Evolutionary conservation across 64 coral and sea anemone genomes (phyloP), one percentile per base, ranked within the genome.

Genomic region (Pachyseris speciosa): DNA sequence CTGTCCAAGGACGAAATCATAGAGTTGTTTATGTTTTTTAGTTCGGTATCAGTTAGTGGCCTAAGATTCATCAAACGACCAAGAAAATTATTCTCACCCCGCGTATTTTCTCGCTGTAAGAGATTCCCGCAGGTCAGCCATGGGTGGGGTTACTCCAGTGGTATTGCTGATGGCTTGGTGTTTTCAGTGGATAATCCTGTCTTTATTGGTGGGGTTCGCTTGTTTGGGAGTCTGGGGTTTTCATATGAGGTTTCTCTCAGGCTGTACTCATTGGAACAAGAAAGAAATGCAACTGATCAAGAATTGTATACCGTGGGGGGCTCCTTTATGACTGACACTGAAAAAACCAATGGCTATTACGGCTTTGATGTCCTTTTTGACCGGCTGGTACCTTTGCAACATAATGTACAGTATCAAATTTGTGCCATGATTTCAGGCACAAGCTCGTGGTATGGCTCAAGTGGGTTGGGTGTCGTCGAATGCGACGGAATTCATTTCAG

Each of bases 361-460:
- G 77, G 77, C 8, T 81, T 81, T 42, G 77, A 81, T 39, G 53
- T 81, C 12, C 10, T 81, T 17, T 81, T 81, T 26, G 52, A 81
- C 24, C 10, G 13, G 11, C 77, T 40, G 25, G 28, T 81, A 0
- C 77, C 31, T 0, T 36, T 81, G 12, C 19, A 61, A 34, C 32
- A 37, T 1, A 34, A 60, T 39, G 77, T 81, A 9, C 77, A 81
- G 77, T 81, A 81, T 24, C 19, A 39, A 15, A 41, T 81, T 39
- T 61, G 31, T 26, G 77, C 77, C 2, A 39, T 25, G 19, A 81
- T 81, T 9, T 40, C 52, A 1, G 77, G 77, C 20, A 19, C 53
- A 60, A 81, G 53, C n/a, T 81, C 77, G 39, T 81, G 77, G 77
- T 81, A 81, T 61, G 77, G 77, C 9, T 81, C 77, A n/a, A 38